Evolutionary conservation across 2,113 vertebrate species (phyloP), one percentile per base, ranked within the genome.

Genomic region (Oceanites oceanicus): DNA sequence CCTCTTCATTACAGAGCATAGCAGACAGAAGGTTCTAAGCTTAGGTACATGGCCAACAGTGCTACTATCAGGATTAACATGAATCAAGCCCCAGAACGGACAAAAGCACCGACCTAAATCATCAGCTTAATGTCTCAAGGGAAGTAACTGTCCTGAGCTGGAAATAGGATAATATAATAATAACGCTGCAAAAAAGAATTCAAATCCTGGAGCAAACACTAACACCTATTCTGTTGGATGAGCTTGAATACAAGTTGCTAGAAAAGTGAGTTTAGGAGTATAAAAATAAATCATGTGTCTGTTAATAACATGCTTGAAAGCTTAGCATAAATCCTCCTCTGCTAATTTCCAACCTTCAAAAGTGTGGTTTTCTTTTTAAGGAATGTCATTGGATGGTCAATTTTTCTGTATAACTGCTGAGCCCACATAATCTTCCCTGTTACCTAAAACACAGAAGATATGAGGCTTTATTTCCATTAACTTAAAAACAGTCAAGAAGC

Each of bases 361-460:
- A 98, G 75, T 10, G 98, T 75, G 3, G 98, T 90, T 94, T 98
- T 98, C 82, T 97, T 97, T 96, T 98, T 98, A 74, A 99, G 96
- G 83, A 98, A 93, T 89, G 96, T 94, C 98, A 99, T 99, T 63
- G 99, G 98, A 81, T 90, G 84, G 58, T 99, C 97, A 63, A 98
- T 98, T 97, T 98, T 99, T 91, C 98, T 98, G 95, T 98, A 98
- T 17, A 99, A 97, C 78, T 98, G 98, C n/a, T 97, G 98, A 89
- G 98, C 97, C 99, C 99, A 99, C 94, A 98, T 97, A 73, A 99
- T 98, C 94, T 98, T 98, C 32, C 98, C 98, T 36, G 98, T 86
- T 79, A 99, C 97, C 98, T 99, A 94, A 88, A 94, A 87, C 55
- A 86, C 18, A 96, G 47, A 92, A 86, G 27, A 73, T 23, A 47